Conservation (phyloP, 2,797 vertebrate species). For the Phrynocephalus vlangalii region DNA sequence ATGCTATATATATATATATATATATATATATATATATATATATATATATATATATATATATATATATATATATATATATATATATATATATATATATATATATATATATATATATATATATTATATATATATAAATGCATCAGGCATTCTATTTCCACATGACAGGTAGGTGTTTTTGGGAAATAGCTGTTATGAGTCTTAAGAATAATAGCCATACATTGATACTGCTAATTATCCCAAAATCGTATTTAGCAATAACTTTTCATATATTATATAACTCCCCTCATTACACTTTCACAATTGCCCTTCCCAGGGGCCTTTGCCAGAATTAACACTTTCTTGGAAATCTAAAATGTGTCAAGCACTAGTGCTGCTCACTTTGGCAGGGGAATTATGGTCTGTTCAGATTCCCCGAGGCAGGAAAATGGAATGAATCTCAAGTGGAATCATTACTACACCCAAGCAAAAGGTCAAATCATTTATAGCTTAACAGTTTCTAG, state of each 20-base stretch:
- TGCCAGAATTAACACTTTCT: constrained; percentile 17
- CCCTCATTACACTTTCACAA: constrained; percentile 12
- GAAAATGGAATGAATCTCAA: constrained; percentile 41
- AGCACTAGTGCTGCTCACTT: constrained; percentile 20
- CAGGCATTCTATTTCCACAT: neutral
- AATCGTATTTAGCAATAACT: neutral
- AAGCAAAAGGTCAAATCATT: constrained; percentile 33
- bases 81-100: too few relatives aligned
- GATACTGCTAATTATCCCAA: neutral
- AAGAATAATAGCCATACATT: neutral
- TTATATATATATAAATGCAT: too few relatives aligned
- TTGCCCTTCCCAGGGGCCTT: neutral
- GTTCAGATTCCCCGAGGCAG: constrained; percentile 40
- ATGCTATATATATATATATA: too few relatives aligned
- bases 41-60: too few relatives aligned
- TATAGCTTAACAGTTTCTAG: constrained; percentile 30
- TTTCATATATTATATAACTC: neutral
- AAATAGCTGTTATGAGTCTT: neutral
- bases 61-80: too few relatives aligned
- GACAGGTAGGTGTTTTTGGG: neutral
- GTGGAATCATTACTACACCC: constrained; percentile 39
- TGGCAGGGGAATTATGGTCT: constrained; percentile 3
- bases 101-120: too few relatives aligned
- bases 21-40: too few relatives aligned
- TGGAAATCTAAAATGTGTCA: neutral